phyloP scores from a whole-genome alignment of 2,888 invertebrate genomes.

The Acrocera orbiculus region DNA sequence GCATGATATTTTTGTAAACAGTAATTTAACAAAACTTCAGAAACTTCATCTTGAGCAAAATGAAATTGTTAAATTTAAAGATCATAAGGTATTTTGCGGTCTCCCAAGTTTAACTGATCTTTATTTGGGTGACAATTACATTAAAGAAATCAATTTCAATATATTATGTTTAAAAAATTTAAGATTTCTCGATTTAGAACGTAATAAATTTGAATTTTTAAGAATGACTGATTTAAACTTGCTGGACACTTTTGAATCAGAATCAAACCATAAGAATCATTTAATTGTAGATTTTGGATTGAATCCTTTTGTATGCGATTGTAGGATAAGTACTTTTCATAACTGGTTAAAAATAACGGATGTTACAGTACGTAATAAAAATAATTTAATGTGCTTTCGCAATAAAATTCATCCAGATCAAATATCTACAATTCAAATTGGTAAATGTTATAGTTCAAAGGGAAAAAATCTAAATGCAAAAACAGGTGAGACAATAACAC shows the following conservation, averaged over 20 bases:
- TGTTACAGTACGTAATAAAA: constrained; percentile 39
- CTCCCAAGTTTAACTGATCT: constrained; percentile 46
- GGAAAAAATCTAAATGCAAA: constrained; percentile 17
- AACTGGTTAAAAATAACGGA: constrained; percentile 45
- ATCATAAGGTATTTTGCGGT: constrained; percentile 50
- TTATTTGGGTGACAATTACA: constrained; percentile 47
- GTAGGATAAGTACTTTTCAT: constrained; percentile 40
- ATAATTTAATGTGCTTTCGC: constrained; percentile 36
- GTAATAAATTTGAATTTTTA: constrained; percentile 44
- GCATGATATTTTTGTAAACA: constrained; percentile 53
- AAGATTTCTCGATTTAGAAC: constrained; percentile 48
- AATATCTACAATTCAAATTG: constrained; percentile 21
- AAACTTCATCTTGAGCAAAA: constrained; percentile 62
- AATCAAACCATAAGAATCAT: constrained; percentile 21
- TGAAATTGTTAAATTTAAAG: constrained; percentile 47
- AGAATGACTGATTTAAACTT: constrained; percentile 36
- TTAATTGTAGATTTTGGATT: constrained; percentile 43
- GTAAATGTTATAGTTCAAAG: constrained; percentile 18
- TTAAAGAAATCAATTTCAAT: constrained; percentile 45
- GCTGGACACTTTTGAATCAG: constrained; percentile 37
- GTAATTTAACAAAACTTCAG: constrained; percentile 43
- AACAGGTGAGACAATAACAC: constrained; percentile 20
- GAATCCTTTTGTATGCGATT: constrained; percentile 55
- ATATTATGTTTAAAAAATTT: constrained; percentile 46
- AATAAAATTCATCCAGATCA: constrained; percentile 18